A percentile compares a stretch with the other conserved stretches of the same genome.
Evolutionary conservation across 2,113 vertebrate genomes (phyloP).

Genomic region (Pseudorasbora parva): DNA sequence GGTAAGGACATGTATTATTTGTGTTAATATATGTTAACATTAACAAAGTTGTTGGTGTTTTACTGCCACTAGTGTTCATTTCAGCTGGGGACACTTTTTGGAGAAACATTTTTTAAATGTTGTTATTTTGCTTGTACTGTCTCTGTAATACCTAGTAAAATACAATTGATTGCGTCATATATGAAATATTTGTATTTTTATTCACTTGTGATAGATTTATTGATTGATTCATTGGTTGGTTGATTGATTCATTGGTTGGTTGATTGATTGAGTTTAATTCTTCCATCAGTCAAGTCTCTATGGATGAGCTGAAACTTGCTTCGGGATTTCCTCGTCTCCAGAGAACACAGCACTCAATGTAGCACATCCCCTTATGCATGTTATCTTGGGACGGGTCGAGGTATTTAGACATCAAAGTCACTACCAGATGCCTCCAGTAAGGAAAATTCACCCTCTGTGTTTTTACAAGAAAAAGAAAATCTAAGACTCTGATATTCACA

Average conservation of each 20-base stretch:
- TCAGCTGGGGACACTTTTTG: neutral
- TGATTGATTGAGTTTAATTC: neutral
- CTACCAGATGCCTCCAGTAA: neutral
- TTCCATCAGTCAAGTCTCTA: neutral
- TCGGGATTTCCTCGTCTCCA: neutral
- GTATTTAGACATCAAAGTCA: slow-evolving; percentile 21
- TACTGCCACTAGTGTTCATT: neutral
- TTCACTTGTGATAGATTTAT: no score
- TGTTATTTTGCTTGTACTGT: neutral
- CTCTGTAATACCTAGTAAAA: neutral
- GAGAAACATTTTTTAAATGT: no score
- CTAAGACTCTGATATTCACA: neutral
- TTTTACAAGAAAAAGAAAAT: slow-evolving; percentile 9
- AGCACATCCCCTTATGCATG: neutral
- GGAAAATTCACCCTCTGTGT: neutral
- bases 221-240: no score
- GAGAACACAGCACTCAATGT: neutral
- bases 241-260: neutral
- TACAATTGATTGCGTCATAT: neutral
- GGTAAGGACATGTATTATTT: neutral
- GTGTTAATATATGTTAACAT: neutral
- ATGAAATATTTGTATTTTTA: neutral
- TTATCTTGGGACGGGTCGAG: neutral
- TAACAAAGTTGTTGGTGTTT: neutral
- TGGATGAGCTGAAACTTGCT: neutral